Conservation (phyloP, 2,113 vertebrate genomes). For the Phycodurus eques region DNA sequence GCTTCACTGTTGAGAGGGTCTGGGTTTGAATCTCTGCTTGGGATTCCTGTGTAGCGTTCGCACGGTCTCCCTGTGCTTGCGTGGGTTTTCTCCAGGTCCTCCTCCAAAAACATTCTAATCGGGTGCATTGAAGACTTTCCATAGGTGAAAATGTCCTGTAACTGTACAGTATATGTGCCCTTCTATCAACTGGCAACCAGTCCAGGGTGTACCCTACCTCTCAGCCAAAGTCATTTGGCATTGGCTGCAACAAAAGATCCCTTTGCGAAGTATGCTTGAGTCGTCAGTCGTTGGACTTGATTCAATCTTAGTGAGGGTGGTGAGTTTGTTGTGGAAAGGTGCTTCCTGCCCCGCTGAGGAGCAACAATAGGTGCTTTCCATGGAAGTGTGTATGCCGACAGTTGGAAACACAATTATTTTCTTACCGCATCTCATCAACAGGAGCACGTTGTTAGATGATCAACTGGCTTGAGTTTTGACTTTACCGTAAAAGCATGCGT, state of each 20-base stretch:
- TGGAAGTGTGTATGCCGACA: conserved; percentile 69
- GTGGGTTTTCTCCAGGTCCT: no score
- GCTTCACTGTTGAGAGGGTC: no score
- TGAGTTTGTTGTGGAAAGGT: conserved; percentile 70
- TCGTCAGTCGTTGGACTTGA: conserved; percentile 33
- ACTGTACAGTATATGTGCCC: neutral
- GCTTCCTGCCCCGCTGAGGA: conserved; percentile 68
- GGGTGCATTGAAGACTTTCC: no score
- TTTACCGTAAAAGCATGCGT: neutral
- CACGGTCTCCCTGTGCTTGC: no score
- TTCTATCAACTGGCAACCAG: neutral
- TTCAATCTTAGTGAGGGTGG: conserved; percentile 41
- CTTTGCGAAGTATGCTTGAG: conserved; percentile 7
- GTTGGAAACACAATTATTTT: conserved; percentile 70
- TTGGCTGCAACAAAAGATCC: neutral
- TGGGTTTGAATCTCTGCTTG: no score
- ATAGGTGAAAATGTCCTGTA: no score
- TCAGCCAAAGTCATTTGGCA: no score
- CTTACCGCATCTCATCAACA: conserved; percentile 43
- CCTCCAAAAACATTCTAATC: no score
- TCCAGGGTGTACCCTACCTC: no score
- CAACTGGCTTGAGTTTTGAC: conserved; percentile 9
- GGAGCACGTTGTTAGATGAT: conserved; percentile 50
- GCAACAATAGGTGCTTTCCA: conserved; percentile 76
- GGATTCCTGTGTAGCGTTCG: no score